Base-by-base conservation (phyloP, 2,888 invertebrate species). In the Amphimallon solstitiale region DNA sequence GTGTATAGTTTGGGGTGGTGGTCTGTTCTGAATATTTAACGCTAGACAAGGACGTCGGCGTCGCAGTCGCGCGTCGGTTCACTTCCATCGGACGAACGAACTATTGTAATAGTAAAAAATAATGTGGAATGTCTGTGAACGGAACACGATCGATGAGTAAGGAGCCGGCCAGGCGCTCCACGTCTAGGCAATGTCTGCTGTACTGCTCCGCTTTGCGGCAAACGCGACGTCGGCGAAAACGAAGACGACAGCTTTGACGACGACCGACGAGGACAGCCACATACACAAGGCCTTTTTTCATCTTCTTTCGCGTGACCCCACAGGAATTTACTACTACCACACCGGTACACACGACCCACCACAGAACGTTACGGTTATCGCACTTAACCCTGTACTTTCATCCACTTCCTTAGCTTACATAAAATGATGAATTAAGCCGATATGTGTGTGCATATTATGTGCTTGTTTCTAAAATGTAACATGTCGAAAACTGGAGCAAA, bases 81-180 rank as follows among this genome's bases (percentile, higher is more conserved):
- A 23, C n/a, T 21, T 59, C 45, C 19, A 21, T 40, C 37, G 37
- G 48, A 48, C 19, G 23, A 23, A 23, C 67, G 67, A 72, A 66
- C 67, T 72, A 75, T 75, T 72, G 76, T 75, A 75, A 76, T 76
- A 76, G 76, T 77, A 78, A 78, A 78, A 75, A 75, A 77, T 75
- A 72, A 76, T 75, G 75, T 76, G 69, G 72, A 75, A 75, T 76
- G 77, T 78, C 78, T 77, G 78, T 73, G 73, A 72, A 72, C 48
- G 71, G 74, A 67, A 71, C 66, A 64, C 74, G 77, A 81, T 81
- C 81, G 81, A 81, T 81, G 80, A 71, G 75, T 72, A 65, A 75
- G 81, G 81, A 80, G 80, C 81, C 81, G 79, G 77, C 78, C 77
- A 78, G 81, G 78, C 81, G 81, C 79, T 70, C 40, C 67, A 21